These are phyloP conservation scores for Conopomorpha cramerella DNA, from an alignment of 1,140 invertebrate species.

Conservation along the genomic window DNA sequence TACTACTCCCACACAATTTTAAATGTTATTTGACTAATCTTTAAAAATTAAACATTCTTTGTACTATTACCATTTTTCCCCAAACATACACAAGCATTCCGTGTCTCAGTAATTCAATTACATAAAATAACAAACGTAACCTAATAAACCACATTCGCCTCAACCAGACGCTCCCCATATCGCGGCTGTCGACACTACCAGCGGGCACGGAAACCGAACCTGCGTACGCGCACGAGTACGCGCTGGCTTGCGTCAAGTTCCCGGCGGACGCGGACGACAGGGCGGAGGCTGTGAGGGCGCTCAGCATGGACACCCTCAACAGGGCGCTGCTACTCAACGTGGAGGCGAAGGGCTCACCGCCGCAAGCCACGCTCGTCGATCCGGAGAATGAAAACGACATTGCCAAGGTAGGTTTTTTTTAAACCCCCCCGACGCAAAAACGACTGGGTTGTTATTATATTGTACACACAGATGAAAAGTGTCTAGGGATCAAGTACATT, in stretches of 20 bases:
- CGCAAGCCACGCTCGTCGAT: constrained; percentile 75
- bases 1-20: no score
- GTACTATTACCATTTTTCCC: no score
- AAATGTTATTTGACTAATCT: no score
- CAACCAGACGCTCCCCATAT: constrained; percentile 38
- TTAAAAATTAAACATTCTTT: no score
- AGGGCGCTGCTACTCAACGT: constrained; percentile 76
- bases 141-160: no score
- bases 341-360: constrained; percentile 66
- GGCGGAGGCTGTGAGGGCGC: constrained; percentile 73
- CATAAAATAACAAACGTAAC: no score
- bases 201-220: constrained; percentile 75
- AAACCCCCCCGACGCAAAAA: no score
- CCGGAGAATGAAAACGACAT: constrained; percentile 79
- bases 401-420: constrained; percentile 75
- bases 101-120: no score
- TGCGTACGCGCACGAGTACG: constrained; percentile 85
- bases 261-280: constrained; percentile 85
- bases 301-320: constrained; percentile 67
- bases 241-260: constrained; percentile 79
- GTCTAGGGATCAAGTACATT: no score
- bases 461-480: no score
- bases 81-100: no score
- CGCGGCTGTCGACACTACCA: constrained; percentile 77
- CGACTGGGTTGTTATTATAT: no score